Percentiles rank a stretch among this genome's conserved stretches.
Conservation (phyloP, 35 echinoderm and acorn worm genomes). For the Patiria miniata region DNA sequence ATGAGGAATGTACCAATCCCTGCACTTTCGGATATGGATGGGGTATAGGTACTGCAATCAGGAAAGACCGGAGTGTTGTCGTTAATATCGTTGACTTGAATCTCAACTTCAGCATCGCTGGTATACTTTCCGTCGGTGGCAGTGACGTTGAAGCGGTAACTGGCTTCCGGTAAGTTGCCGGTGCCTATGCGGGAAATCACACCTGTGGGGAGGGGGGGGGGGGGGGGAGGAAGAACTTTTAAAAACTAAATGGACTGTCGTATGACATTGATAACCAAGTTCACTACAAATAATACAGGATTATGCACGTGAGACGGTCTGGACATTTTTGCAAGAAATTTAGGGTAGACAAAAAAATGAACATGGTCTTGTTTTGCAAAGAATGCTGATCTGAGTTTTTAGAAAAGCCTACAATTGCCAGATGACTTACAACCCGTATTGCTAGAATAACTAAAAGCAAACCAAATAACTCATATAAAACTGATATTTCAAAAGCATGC, state of each 20-base stretch:
- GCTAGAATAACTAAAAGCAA: no score
- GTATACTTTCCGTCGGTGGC: conserved; percentile 49
- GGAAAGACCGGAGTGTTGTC: conserved; percentile 82
- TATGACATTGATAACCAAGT: no score
- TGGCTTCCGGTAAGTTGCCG: conserved; percentile 47
- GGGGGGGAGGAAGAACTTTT: background rate
- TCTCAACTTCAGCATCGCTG: conserved; percentile 46
- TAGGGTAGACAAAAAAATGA: no score
- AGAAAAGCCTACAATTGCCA: no score
- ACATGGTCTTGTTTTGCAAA: no score
- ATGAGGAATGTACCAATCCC: conserved; percentile 14
- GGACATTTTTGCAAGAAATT: background rate
- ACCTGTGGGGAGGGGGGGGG: conserved; percentile 21
- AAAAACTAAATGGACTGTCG: no score
- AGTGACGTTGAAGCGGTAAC: conserved; percentile 63
- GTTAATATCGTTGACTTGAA: conserved; percentile 88
- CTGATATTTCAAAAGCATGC: no score
- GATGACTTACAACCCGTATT: no score
- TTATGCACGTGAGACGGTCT: background rate
- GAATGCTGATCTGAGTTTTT: no score
- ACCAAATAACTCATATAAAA: no score
- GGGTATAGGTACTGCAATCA: conserved; percentile 66
- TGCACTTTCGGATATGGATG: conserved; percentile 50
- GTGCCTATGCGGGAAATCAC: conserved; percentile 48
- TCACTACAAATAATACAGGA: no score